Percentiles rank a stretch among this genome's conserved stretches.
phyloP scores from a whole-genome alignment of 2,113 vertebrate species.

The Nothobranchius kuhntae region DNA sequence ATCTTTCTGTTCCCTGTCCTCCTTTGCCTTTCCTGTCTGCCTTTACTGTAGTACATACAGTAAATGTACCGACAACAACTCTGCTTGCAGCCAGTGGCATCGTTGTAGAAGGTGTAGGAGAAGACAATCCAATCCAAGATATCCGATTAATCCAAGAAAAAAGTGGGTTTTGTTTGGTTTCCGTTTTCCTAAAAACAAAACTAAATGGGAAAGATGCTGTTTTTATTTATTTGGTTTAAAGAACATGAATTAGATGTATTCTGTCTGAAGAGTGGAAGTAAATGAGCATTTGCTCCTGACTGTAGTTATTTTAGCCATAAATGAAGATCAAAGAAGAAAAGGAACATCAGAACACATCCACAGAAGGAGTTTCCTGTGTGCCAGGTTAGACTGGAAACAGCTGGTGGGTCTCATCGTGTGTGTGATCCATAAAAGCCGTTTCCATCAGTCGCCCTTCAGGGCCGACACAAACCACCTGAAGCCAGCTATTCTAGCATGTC shows the following conservation, averaged over 20 bases:
- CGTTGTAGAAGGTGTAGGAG: conserved; percentile 39
- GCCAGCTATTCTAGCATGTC: too few species aligned
- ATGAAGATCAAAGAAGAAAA: background rate
- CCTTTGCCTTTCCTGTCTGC: conserved; percentile 24
- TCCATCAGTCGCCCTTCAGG: background rate
- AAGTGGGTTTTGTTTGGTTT: conserved; percentile 19
- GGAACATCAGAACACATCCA: background rate
- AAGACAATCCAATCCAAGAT: background rate
- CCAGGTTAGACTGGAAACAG: conserved; percentile 1
- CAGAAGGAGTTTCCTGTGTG: background rate
- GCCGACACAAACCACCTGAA: background rate
- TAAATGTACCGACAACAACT: conserved; percentile 21
- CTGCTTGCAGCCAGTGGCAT: conserved; percentile 13
- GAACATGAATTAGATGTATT: background rate
- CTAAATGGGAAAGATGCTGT: background rate
- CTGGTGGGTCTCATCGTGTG: background rate
- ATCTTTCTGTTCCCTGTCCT: conserved; percentile 30
- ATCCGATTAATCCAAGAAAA: conserved; percentile 26
- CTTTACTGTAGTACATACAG: conserved; percentile 19
- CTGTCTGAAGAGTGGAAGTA: background rate
- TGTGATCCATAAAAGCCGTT: background rate
- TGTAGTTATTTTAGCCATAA: background rate
- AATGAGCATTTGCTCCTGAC: background rate
- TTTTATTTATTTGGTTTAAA: background rate
- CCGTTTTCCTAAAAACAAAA: background rate